Conservation (phyloP, 2,888 invertebrate species). For the Ophion obscuratus region DNA sequence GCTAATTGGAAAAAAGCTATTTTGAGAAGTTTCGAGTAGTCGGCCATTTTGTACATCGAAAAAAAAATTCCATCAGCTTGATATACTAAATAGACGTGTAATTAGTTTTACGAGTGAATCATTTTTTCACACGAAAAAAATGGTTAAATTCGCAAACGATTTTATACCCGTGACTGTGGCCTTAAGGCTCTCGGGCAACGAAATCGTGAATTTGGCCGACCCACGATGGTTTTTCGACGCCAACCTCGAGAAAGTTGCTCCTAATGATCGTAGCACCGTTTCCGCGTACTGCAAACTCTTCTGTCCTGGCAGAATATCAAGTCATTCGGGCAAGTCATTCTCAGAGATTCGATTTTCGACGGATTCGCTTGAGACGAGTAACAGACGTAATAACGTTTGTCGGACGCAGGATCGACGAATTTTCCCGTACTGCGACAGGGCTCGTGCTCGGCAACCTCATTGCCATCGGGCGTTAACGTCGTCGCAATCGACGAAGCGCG, state of each 20-base stretch:
- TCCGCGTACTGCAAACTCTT: slow-evolving; percentile 83
- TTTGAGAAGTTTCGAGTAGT: too few relatives aligned
- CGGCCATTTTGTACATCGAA: too few relatives aligned
- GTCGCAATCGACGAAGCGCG: background rate
- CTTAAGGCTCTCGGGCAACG: too few relatives aligned
- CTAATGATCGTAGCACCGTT: slow-evolving; percentile 76
- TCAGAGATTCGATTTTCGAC: slow-evolving; percentile 83
- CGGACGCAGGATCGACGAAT: slow-evolving; percentile 84
- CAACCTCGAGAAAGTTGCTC: background rate
- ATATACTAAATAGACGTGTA: too few relatives aligned
- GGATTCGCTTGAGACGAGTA: slow-evolving; percentile 79
- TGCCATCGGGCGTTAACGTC: background rate
- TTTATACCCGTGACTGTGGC: too few relatives aligned
- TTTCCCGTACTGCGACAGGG: slow-evolving; percentile 84
- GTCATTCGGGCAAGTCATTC: slow-evolving; percentile 84
- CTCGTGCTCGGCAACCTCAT: slow-evolving; percentile 33
- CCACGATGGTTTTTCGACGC: background rate
- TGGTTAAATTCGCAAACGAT: too few relatives aligned
- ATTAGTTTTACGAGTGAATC: too few relatives aligned
- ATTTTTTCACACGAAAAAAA: too few relatives aligned
- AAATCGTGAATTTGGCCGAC: background rate
- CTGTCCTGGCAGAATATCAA: slow-evolving; percentile 84
- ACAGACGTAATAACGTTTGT: slow-evolving; percentile 85
- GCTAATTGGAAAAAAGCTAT: too few relatives aligned
- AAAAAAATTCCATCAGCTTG: too few relatives aligned